These are phyloP conservation scores for Cecidostiba fungosa DNA, from an alignment of 2,888 invertebrate species.

Conservation along the genomic window DNA sequence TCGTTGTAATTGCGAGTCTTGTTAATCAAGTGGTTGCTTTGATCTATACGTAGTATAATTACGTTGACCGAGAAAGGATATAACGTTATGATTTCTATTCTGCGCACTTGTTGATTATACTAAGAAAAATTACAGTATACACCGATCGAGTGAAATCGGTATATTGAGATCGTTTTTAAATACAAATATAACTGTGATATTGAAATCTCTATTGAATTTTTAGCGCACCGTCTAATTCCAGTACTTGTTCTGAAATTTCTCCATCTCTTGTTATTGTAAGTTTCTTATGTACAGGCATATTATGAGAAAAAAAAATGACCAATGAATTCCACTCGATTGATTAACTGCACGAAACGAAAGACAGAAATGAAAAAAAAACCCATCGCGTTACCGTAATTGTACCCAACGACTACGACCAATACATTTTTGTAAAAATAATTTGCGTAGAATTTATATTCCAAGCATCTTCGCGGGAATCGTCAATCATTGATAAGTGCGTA, in stretches of 20 bases:
- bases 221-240: background rate
- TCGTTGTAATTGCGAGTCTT: no score
- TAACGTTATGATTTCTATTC: background rate
- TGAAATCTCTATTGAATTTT: background rate
- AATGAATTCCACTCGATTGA: constrained; percentile 19
- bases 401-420: background rate
- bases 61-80: background rate
- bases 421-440: constrained; percentile 18
- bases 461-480: constrained; percentile 35
- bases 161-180: background rate
- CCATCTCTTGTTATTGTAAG: background rate
- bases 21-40: no score
- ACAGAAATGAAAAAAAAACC: background rate
- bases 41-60: background rate
- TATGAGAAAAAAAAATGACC: no score
- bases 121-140: background rate
- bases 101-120: background rate
- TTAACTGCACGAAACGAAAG: constrained; percentile 13
- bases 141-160: background rate
- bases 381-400: constrained; percentile 16
- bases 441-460: constrained; percentile 13
- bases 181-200: background rate
- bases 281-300: no score
- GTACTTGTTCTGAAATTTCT: background rate
- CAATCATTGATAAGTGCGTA: constrained; percentile 28